Evolutionary conservation across 2,113 vertebrate genomes (phyloP), one percentile per base, ranked within the genome.

Genomic region (Lepus timidus): DNA sequence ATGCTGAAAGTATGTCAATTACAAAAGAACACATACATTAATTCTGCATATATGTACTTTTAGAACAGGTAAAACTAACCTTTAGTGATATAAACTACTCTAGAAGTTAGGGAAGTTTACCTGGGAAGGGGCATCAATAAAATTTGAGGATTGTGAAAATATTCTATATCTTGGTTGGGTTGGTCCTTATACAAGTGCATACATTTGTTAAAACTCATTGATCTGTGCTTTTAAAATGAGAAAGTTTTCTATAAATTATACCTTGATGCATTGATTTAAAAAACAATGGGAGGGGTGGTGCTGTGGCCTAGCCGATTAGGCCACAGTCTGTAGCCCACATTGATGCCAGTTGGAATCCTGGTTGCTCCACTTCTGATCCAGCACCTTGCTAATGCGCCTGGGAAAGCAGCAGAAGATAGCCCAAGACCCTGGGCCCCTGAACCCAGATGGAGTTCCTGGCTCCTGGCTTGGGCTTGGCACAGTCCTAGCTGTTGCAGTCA

Each of bases 1-100:
- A 61, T 27, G 64, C 55, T 94, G 9, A 89, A 64, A 86, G 23
- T 9, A 74, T 58, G 11, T 8, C 31, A 79, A 52, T 51, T 61
- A 88, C 74, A 91, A 70, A 88, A 79, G 8, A 85, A 94, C 33
- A 71, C 14, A 67, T 9, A 44, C 29, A 8, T 84, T 94, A 89
- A 82, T 62, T 79, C 3, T 8, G 78, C 0, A 0, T 71, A 51
- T 27, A 29, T 22, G 27, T n/a, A 92, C 17, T 83, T 85, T 17
- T 89, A 86, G 17, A 74, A 86, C 16, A 83, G n/a, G 31, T 31
- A 73, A 91, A 71, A 71, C 27, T 62, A 85, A 78, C 13, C 4
- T 64, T 89, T 67, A 90, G 4, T 55, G 22, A 83, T 68, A 83
- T 67, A 88, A 82, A 82, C 74, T 87, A n/a, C 4, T 87, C 79